These are phyloP conservation scores for Pachycephus smyrnensis DNA, from an alignment of 2,888 invertebrate genomes.

Conservation along the genomic window DNA sequence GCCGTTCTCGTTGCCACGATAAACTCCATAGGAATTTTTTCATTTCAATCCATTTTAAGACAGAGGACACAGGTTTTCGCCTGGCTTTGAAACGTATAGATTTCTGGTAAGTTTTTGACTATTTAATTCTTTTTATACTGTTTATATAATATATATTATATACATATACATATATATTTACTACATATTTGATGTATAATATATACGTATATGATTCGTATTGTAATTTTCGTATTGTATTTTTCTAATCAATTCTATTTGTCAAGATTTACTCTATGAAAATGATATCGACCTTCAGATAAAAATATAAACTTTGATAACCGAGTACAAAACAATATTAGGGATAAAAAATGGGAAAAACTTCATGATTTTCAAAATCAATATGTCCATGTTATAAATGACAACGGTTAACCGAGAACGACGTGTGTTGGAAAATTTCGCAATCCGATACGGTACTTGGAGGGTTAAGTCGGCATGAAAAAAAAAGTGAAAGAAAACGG, in stretches of 20 bases:
- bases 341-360: not conserved
- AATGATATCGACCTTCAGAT: not conserved
- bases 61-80: not conserved
- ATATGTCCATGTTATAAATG: not conserved
- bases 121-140: not conserved
- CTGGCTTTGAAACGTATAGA: not conserved
- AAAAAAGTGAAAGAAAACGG: not conserved
- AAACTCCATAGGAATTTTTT: not conserved
- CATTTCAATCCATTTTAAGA: not conserved
- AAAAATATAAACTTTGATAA: not conserved
- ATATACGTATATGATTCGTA: not conserved
- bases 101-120: not conserved
- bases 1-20: not conserved
- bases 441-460: not conserved
- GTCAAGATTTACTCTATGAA: not conserved
- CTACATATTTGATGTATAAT: not conserved
- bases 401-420: not conserved
- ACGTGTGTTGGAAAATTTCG: not conserved
- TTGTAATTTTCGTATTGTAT: not conserved
- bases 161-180: not conserved
- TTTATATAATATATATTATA: not conserved
- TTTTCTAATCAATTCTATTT: not conserved
- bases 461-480: not conserved
- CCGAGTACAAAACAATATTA: not conserved
- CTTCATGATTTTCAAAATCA: not conserved